A percentile compares a stretch with the other conserved stretches of the same genome.
Conservation (phyloP, 2,888 invertebrate species). For the Pterobdella sp. region DNA sequence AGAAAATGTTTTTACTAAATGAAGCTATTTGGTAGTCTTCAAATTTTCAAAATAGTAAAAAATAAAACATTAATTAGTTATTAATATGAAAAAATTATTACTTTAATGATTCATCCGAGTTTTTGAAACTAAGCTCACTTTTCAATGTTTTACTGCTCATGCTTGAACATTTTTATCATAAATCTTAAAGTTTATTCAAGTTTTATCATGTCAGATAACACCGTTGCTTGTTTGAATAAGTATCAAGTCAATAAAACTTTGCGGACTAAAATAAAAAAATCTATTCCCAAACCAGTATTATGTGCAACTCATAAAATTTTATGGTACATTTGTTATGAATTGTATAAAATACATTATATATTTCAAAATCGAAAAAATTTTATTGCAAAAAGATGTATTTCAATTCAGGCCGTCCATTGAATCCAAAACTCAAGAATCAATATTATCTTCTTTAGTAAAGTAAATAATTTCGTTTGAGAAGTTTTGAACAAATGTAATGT, state of each 20-base stretch:
- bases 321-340: constrained; percentile 2
- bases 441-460: constrained; percentile 13
- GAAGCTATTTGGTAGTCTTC: no score
- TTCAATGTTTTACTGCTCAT: no score
- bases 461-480: background rate
- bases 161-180: no score
- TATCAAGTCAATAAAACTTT: constrained; percentile 13
- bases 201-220: constrained; percentile 9
- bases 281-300: constrained; percentile 25
- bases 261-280: constrained; percentile 21
- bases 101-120: no score
- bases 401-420: constrained; percentile 19
- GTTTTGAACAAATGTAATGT: background rate
- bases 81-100: no score
- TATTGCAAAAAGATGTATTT: background rate
- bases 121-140: no score
- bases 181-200: no score
- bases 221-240: background rate
- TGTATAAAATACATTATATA: background rate
- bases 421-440: constrained; percentile 14
- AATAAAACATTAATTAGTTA: no score
- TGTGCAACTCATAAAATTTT: constrained; percentile 22
- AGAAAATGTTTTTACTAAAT: no score
- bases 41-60: no score
- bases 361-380: background rate